A percentile compares a stretch with the other conserved stretches of the same genome.
Conservation (phyloP, 2,888 invertebrate species). For the Ferdinandea cuprea region DNA sequence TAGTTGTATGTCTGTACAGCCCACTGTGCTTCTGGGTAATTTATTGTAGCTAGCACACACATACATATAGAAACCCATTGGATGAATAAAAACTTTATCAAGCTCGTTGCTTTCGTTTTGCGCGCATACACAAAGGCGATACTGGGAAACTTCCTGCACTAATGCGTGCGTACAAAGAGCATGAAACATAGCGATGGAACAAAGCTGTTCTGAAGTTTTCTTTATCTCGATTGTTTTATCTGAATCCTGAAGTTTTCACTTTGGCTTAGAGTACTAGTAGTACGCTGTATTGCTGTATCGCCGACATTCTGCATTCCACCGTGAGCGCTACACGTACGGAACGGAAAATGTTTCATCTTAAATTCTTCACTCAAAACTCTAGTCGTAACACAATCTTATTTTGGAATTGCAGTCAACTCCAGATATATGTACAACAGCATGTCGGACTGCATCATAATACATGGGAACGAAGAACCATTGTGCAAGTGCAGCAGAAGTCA, state of each 20-base stretch:
- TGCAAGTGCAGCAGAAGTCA: slow-evolving; percentile 31
- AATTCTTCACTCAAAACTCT: slow-evolving; percentile 44
- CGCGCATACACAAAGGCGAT: slow-evolving; percentile 53
- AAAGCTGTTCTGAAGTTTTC: slow-evolving; percentile 61
- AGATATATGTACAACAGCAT: background rate
- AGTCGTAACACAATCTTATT: slow-evolving; percentile 21
- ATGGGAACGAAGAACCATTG: slow-evolving; percentile 7
- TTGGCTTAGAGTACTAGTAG: background rate
- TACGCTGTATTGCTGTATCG: slow-evolving; percentile 7
- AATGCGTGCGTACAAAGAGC: slow-evolving; percentile 70
- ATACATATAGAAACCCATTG: too few relatives aligned
- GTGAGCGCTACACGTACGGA: slow-evolving; percentile 16
- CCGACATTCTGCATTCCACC: slow-evolving; percentile 12
- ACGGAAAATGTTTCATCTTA: slow-evolving; percentile 40
- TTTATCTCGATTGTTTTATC: slow-evolving; percentile 68
- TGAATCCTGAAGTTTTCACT: slow-evolving; percentile 40
- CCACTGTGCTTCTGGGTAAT: slow-evolving; percentile 51
- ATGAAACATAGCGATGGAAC: slow-evolving; percentile 57
- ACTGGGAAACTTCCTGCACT: slow-evolving; percentile 68
- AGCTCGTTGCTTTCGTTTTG: slow-evolving; percentile 47
- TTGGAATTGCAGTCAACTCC: background rate
- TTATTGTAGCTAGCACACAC: slow-evolving; percentile 55
- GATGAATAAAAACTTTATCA: slow-evolving; percentile 40
- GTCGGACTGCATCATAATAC: too few relatives aligned
- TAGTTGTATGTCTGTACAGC: background rate